These are phyloP conservation scores for Mantis religiosa DNA, from an alignment of 2,888 invertebrate species.

Conservation along the genomic window DNA sequence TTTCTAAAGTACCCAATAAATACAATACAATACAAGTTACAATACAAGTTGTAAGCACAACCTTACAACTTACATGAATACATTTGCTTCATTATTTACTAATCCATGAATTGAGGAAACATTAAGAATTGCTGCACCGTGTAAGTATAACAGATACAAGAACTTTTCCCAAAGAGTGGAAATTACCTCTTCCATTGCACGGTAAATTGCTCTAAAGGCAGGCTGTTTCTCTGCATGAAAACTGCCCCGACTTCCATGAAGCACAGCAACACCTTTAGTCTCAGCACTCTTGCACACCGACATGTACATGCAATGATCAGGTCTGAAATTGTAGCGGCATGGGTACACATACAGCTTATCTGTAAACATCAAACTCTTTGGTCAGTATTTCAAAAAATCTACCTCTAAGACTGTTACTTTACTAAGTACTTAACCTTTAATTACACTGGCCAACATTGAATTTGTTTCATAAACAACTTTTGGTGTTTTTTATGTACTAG, in stretches of 20 bases:
- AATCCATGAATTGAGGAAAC: no score
- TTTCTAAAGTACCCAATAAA: no score
- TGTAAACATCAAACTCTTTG: conserved; percentile 38
- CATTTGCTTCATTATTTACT: no score
- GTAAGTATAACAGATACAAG: not conserved
- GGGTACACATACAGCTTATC: conserved; percentile 74
- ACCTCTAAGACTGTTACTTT: no score
- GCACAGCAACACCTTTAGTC: conserved; percentile 67
- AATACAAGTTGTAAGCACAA: no score
- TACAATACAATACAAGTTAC: no score
- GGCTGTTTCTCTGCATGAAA: conserved; percentile 85
- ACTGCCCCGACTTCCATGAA: conserved; percentile 85
- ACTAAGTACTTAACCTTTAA: no score
- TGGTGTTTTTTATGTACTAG: no score
- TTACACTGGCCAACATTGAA: no score
- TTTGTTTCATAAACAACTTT: no score
- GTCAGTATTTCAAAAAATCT: not conserved
- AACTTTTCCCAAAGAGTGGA: not conserved
- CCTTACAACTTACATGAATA: no score
- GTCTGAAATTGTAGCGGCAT: conserved; percentile 87
- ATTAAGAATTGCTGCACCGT: no score
- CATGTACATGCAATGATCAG: conserved; percentile 95
- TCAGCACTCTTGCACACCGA: conserved; percentile 75
- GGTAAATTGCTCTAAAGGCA: conserved; percentile 69
- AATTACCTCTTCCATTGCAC: conserved; percentile 55